Evolutionary conservation across 2,888 invertebrate species (phyloP).

Genomic region (Drosophila mimetica): DNA sequence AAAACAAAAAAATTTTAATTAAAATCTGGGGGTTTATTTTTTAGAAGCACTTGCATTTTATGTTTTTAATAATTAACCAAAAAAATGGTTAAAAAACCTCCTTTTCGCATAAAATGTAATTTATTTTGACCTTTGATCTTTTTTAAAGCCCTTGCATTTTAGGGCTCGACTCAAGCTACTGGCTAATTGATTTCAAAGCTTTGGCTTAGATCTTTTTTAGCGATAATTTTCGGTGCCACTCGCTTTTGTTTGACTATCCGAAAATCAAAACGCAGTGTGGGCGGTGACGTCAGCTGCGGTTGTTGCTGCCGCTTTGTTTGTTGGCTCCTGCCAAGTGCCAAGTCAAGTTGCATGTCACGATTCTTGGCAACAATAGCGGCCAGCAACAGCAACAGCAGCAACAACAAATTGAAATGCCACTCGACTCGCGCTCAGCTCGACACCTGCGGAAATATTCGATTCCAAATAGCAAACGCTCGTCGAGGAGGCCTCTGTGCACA

Average conservation of each 20-base stretch:
- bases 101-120: too few species aligned
- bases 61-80: too few species aligned
- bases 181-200: constrained; percentile 41
- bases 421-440: constrained; percentile 55
- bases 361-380: constrained; percentile 60
- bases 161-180: constrained; percentile 17
- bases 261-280: constrained; percentile 33
- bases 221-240: constrained; percentile 25
- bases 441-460: constrained; percentile 77
- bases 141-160: too few species aligned
- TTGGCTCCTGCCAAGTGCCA: constrained; percentile 63
- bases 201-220: constrained; percentile 19
- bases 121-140: too few species aligned
- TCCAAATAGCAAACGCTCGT: constrained; percentile 29
- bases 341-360: constrained; percentile 78
- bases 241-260: constrained; percentile 29
- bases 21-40: constrained; percentile 19
- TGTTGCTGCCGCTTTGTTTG: constrained; percentile 45
- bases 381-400: constrained; percentile 40
- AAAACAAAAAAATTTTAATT: constrained; percentile 44
- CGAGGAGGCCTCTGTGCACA: constrained; percentile 37
- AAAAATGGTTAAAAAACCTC: too few species aligned
- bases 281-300: constrained; percentile 64
- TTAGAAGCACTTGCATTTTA: constrained; percentile 6
- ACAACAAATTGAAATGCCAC: constrained; percentile 75